Percentiles rank a stretch among this genome's conserved stretches.
Evolutionary conservation across 2,797 vertebrate genomes (phyloP).

Genomic region (Cetoscarus ocellatus): DNA sequence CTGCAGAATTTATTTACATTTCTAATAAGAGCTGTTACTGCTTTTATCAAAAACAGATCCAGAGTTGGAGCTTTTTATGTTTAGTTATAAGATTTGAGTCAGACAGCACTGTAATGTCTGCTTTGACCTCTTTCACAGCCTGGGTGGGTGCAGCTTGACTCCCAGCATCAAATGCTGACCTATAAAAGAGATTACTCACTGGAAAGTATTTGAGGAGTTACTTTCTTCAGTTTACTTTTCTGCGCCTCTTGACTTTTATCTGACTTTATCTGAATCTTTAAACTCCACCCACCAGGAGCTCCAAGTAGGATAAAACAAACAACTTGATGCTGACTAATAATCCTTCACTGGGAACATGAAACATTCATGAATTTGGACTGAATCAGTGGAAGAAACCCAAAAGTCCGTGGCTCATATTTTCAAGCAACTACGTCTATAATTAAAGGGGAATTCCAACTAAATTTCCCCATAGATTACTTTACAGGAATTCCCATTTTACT

Average conservation of each 20-base stretch:
- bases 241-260: slow-evolving; percentile 33
- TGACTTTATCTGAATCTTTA: slow-evolving; percentile 39
- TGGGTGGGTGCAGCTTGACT: slow-evolving; percentile 38
- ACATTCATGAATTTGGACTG: slow-evolving; percentile 25
- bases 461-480: neutral
- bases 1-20: no score
- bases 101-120: slow-evolving; percentile 11
- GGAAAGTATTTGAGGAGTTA: slow-evolving; percentile 33
- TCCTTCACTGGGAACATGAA: slow-evolving; percentile 20
- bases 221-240: slow-evolving; percentile 13
- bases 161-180: slow-evolving; percentile 33
- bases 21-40: no score
- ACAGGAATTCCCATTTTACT: slow-evolving; percentile 10
- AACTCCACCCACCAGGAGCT: slow-evolving; percentile 55
- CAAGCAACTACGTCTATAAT: neutral
- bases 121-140: slow-evolving; percentile 30
- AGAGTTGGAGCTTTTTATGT: no score
- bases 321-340: slow-evolving; percentile 49
- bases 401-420: neutral
- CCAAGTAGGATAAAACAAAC: slow-evolving; percentile 40
- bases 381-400: neutral
- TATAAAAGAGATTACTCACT: slow-evolving; percentile 57
- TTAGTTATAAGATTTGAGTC: slow-evolving; percentile 10
- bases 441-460: slow-evolving; percentile 47
- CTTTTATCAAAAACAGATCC: no score